A percentile compares a stretch with the other conserved stretches of the same genome.
Evolutionary conservation across 2,113 vertebrate genomes (phyloP).

Genomic region (Caranx melampygus): DNA sequence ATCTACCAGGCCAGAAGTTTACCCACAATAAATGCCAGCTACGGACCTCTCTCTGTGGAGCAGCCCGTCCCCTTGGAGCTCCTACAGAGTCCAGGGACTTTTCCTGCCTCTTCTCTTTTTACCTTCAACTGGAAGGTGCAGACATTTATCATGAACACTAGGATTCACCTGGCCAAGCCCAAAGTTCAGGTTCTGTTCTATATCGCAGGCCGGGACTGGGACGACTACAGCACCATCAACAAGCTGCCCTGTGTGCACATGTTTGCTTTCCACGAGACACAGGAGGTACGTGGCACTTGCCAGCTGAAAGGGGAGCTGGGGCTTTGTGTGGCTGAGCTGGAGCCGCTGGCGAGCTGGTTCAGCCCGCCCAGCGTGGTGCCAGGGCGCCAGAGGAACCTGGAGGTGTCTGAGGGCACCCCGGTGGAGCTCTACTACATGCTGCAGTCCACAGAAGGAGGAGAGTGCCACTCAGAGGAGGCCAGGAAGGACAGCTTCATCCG

Average conservation of each 20-base stretch:
- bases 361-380: conserved; percentile 81
- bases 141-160: conserved; percentile 87
- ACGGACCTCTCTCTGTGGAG: conserved; percentile 89
- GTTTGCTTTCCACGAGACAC: conserved; percentile 93
- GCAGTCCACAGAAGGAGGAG: conserved; percentile 82
- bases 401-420: conserved; percentile 83
- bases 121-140: conserved; percentile 92
- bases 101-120: conserved; percentile 83
- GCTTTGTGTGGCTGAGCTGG: conserved; percentile 90
- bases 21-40: conserved; percentile 89
- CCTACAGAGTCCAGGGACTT: conserved; percentile 77
- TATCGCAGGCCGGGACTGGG: conserved; percentile 92
- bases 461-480: conserved; percentile 86
- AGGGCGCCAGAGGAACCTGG: conserved; percentile 83
- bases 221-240: conserved; percentile 83
- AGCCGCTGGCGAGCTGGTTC: conserved; percentile 91
- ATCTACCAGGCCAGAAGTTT: conserved; percentile 87
- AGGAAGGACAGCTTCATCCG: conserved; percentile 87
- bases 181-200: conserved; percentile 93
- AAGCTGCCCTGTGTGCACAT: conserved; percentile 91
- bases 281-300: conserved; percentile 91
- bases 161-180: conserved; percentile 87
- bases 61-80: conserved; percentile 88
- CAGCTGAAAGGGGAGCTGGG: conserved; percentile 87
- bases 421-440: conserved; percentile 94